phyloP scores from a whole-genome alignment of 2,113 vertebrate genomes.

The Malurus alboscapulatus region DNA sequence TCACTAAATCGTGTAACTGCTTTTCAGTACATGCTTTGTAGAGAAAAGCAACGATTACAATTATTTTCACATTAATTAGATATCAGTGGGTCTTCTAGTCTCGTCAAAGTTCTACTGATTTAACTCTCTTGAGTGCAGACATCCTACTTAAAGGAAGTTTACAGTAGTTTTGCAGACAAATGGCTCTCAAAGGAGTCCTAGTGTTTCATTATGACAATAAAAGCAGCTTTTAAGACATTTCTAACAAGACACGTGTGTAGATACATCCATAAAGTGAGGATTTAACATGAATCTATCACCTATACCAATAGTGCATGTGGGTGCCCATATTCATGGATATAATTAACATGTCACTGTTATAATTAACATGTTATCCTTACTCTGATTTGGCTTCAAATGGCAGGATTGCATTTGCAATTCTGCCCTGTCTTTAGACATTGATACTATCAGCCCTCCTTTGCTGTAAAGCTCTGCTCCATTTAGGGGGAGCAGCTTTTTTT shows the following conservation, averaged over 20 bases:
- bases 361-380: not conserved
- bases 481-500: not conserved
- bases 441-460: not conserved
- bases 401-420: not conserved
- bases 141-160: conserved; percentile 34
- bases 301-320: fast-evolving
- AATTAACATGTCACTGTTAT: not conserved
- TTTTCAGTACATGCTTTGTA: not conserved
- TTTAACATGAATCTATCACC: not conserved
- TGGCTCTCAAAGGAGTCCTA: conserved; percentile 18
- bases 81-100: conserved; percentile 18
- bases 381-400: not conserved
- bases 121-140: conserved; percentile 27
- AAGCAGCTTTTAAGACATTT: conserved; percentile 6
- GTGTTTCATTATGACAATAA: conserved; percentile 21
- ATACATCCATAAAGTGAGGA: not conserved
- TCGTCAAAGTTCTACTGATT: conserved; percentile 15
- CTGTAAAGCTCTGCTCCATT: not conserved
- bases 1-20: not conserved
- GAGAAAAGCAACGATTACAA: conserved; percentile 13
- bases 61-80: conserved; percentile 39
- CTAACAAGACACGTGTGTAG: not conserved
- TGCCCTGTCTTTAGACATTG: not conserved
- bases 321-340: not conserved
- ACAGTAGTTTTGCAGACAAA: conserved; percentile 32